Evolutionary conservation across 2,888 invertebrate species (phyloP).

Genomic region (Pediacus dermestoides): DNA sequence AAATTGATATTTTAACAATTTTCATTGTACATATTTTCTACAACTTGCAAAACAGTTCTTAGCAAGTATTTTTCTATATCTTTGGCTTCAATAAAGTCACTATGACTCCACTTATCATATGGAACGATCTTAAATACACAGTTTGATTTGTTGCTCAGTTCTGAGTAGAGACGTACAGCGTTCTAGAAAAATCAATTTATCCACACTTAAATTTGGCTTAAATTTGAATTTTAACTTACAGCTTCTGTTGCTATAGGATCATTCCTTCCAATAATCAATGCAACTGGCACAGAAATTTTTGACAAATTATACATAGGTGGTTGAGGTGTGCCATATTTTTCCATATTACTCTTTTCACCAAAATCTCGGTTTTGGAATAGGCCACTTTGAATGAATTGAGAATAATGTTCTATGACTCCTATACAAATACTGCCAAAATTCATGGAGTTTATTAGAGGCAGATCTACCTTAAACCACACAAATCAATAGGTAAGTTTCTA

Average conservation of each 20-base stretch:
- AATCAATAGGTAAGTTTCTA: too few relatives aligned
- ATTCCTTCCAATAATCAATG: constrained; percentile 14
- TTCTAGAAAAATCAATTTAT: constrained; percentile 41
- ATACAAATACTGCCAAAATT: neutral
- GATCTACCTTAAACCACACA: constrained; percentile 1
- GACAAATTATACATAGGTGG: neutral
- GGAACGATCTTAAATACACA: constrained; percentile 38
- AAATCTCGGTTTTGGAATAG: neutral
- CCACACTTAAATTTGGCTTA: constrained; percentile 8
- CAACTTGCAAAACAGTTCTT: too few relatives aligned
- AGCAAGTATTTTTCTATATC: constrained; percentile 44
- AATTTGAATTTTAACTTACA: constrained; percentile 12
- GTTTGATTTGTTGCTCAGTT: constrained; percentile 40
- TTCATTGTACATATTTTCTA: too few relatives aligned
- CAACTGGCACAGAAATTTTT: constrained; percentile 13
- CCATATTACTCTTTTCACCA: neutral
- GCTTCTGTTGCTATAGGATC: constrained; percentile 15
- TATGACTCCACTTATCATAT: constrained; percentile 50
- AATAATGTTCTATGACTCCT: neutral
- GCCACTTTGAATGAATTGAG: neutral
- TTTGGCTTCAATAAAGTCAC: constrained; percentile 52
- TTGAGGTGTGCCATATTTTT: neutral
- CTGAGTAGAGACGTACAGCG: constrained; percentile 39
- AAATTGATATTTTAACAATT: too few relatives aligned
- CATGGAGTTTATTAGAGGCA: neutral